Evolutionary conservation across 2,113 vertebrate genomes (phyloP).

Genomic region (Platycercus adscitus): DNA sequence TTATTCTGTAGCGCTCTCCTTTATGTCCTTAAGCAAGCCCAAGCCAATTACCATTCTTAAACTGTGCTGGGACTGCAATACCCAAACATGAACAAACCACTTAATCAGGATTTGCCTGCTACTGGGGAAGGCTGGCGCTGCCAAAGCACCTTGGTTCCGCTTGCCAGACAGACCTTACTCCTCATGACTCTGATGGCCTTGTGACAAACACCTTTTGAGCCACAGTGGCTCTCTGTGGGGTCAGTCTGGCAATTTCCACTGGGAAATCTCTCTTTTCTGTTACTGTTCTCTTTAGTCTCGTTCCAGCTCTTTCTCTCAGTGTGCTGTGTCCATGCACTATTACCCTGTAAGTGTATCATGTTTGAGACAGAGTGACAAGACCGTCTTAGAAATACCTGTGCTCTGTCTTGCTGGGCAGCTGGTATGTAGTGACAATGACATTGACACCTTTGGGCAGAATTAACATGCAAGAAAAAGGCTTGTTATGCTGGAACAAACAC

Average conservation of each 20-base stretch:
- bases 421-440: accelerated
- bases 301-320: not conserved
- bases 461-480: not conserved
- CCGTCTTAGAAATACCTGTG: not conserved
- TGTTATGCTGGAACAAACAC: not conserved
- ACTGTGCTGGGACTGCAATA: not conserved
- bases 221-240: not conserved
- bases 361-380: not conserved
- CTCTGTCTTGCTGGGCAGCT: not conserved
- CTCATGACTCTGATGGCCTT: not conserved
- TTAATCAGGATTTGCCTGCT: not conserved
- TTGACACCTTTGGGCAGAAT: not conserved
- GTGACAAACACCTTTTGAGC: not conserved
- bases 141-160: accelerated
- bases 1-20: not conserved
- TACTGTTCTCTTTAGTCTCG: not conserved
- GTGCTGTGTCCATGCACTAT: accelerated
- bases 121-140: not conserved
- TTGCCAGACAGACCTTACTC: not conserved
- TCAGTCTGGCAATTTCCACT: not conserved
- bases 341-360: not conserved
- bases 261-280: not conserved
- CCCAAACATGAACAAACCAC: not conserved
- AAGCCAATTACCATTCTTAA: not conserved
- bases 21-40: not conserved